These are phyloP conservation scores for Drosophila subsilvestris DNA, from an alignment of 2,888 invertebrate species.

Conservation along the genomic window DNA sequence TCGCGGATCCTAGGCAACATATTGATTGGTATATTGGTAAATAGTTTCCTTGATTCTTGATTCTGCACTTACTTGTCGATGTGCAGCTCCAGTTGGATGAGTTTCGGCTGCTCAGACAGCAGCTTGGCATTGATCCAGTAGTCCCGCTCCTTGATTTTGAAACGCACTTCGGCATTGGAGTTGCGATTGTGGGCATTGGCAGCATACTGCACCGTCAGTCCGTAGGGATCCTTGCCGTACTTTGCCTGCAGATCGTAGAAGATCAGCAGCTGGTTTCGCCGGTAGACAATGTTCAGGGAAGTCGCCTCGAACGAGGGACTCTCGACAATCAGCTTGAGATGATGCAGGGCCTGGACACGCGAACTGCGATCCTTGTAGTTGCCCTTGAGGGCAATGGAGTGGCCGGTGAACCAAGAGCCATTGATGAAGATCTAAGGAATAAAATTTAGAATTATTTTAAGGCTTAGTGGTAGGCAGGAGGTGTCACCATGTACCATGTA, in stretches of 20 bases:
- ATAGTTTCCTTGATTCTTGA: background rate
- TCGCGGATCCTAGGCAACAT: constrained; percentile 87
- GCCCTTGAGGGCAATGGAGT: constrained; percentile 87
- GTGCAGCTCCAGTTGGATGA: constrained; percentile 89
- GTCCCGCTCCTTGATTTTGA: constrained; percentile 87
- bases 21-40: background rate
- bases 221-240: constrained; percentile 87
- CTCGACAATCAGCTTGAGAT: constrained; percentile 88
- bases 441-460: background rate
- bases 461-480: accelerated
- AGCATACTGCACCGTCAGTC: constrained; percentile 87
- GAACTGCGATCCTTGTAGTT: constrained; percentile 91
- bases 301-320: constrained; percentile 91
- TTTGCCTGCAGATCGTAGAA: constrained; percentile 88
- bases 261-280: constrained; percentile 88
- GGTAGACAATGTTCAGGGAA: constrained; percentile 87
- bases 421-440: constrained; percentile 87
- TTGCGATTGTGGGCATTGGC: constrained; percentile 86
- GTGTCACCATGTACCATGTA: constrained; percentile 87
- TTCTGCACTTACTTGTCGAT: constrained; percentile 89
- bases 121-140: constrained; percentile 89
- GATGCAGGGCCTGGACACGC: constrained; percentile 87
- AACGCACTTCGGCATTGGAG: constrained; percentile 87
- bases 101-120: constrained; percentile 88
- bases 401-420: constrained; percentile 92